Evolutionary conservation across 2,888 invertebrate genomes (phyloP).

Genomic region (Tinea trinotella): DNA sequence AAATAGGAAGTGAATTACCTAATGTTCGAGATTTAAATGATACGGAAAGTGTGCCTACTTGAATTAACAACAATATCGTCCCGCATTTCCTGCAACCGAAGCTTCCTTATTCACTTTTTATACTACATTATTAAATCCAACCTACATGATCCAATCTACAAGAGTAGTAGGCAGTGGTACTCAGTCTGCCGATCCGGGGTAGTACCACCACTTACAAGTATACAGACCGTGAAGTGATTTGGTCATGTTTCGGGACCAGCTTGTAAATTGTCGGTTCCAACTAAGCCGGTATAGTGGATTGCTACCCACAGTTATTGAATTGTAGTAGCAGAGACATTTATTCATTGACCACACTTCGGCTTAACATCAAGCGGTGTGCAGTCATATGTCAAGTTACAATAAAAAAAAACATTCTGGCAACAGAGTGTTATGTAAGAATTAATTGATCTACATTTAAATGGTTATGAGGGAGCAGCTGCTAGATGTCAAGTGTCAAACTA

Average conservation of each 20-base stretch:
- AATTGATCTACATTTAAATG: slow-evolving; percentile 4
- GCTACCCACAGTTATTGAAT: too few relatives aligned
- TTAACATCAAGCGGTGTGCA: too few relatives aligned
- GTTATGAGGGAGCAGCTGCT: slow-evolving; percentile 5
- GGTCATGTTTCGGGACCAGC: too few relatives aligned
- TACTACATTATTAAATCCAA: neutral
- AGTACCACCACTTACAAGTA: too few relatives aligned
- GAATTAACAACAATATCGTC: neutral
- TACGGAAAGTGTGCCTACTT: slow-evolving; percentile 3
- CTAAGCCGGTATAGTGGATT: too few relatives aligned
- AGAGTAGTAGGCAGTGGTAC: too few relatives aligned
- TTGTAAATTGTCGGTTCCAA: too few relatives aligned
- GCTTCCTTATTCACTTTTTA: slow-evolving; percentile 3
- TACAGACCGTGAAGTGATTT: too few relatives aligned
- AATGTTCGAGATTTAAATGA: slow-evolving; percentile 3
- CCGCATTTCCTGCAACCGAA: slow-evolving; percentile 10
- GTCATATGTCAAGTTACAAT: too few relatives aligned
- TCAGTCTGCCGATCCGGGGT: too few relatives aligned
- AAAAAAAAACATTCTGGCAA: neutral
- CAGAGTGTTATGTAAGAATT: slow-evolving; percentile 6
- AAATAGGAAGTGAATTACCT: slow-evolving; percentile 2
- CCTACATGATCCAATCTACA: neutral
- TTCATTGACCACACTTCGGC: too few relatives aligned
- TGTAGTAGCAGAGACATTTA: too few relatives aligned
- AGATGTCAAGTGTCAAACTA: slow-evolving; percentile 25